Percentiles rank a stretch among this genome's conserved stretches.
These are phyloP conservation scores for Suncus etruscus DNA, from an alignment of 2,113 vertebrate species.

Conservation along the genomic window DNA sequence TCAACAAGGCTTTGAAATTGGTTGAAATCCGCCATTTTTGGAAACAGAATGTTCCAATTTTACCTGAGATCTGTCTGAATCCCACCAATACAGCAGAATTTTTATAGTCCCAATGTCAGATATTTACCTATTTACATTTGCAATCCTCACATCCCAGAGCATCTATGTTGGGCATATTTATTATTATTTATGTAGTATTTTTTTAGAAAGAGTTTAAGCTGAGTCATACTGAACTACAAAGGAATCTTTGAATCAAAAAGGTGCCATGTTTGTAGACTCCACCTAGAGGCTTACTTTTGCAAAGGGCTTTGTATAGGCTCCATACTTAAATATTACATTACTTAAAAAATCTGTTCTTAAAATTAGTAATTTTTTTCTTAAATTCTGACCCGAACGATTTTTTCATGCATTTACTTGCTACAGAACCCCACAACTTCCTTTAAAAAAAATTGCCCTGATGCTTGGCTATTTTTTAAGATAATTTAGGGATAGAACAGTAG, in stretches of 20 bases:
- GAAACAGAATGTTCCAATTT: conserved; percentile 47
- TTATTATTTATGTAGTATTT: conserved; percentile 40
- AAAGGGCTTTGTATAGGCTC: conserved; percentile 26
- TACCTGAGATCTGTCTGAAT: conserved; percentile 51
- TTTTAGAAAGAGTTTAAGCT: conserved; percentile 72
- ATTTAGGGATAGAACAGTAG: not conserved
- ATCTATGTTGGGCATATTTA: not conserved
- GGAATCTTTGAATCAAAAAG: conserved; percentile 74
- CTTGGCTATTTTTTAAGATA: conserved; percentile 13
- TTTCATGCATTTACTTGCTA: conserved; percentile 47
- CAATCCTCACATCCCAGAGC: not conserved
- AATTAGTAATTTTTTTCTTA: conserved; percentile 38
- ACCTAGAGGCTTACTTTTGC: conserved; percentile 77
- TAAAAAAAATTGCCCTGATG: not conserved
- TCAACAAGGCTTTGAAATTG: not conserved
- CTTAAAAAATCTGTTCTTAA: conserved; percentile 18
- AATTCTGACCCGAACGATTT: not conserved
- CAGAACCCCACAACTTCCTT: not conserved
- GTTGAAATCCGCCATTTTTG: conserved; percentile 32
- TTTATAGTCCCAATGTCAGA: conserved; percentile 46
- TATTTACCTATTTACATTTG: conserved; percentile 1
- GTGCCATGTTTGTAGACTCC: conserved; percentile 69
- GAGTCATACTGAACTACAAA: conserved; percentile 80
- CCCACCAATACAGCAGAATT: conserved; percentile 9
- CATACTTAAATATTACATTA: conserved; percentile 38